These are phyloP conservation scores for Drosophila mulleri DNA, from an alignment of 2,888 invertebrate species.

Conservation along the genomic window DNA sequence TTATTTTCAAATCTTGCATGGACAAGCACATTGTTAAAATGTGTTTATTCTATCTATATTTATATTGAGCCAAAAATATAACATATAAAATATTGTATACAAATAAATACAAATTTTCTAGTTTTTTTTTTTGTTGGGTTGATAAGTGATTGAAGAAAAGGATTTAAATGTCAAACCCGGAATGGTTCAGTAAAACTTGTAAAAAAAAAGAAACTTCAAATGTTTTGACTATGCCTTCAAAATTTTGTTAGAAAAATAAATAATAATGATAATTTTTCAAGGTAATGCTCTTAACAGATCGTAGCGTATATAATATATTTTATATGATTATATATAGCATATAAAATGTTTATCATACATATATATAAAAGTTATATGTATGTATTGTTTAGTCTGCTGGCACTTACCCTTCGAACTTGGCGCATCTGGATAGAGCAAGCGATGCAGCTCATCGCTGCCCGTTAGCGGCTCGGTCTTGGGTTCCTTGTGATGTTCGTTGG, in stretches of 20 bases:
- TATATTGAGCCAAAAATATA: background rate
- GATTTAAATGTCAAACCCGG: background rate
- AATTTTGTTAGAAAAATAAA: background rate
- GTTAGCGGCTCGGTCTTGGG: conserved; percentile 27
- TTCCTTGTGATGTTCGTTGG: conserved; percentile 40
- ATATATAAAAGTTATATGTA: background rate
- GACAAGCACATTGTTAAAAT: background rate
- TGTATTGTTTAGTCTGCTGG: background rate
- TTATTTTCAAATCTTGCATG: background rate
- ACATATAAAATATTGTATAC: background rate
- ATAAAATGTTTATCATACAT: no score
- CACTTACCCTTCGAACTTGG: conserved; percentile 17
- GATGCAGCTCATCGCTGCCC: conserved; percentile 66
- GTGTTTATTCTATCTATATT: background rate
- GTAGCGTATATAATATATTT: no score
- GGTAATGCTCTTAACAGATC: no score
- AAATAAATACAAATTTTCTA: background rate
- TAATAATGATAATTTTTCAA: background rate
- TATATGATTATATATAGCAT: background rate
- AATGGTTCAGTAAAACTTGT: background rate
- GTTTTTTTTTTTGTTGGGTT: background rate
- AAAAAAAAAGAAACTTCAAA: background rate
- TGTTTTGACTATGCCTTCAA: background rate
- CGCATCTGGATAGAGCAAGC: conserved; percentile 69
- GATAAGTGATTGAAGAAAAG: background rate